A percentile compares a stretch with the other conserved stretches of the same genome.
phyloP scores from a whole-genome alignment of 2,888 invertebrate genomes.

The Toxonevra muliebris region DNA sequence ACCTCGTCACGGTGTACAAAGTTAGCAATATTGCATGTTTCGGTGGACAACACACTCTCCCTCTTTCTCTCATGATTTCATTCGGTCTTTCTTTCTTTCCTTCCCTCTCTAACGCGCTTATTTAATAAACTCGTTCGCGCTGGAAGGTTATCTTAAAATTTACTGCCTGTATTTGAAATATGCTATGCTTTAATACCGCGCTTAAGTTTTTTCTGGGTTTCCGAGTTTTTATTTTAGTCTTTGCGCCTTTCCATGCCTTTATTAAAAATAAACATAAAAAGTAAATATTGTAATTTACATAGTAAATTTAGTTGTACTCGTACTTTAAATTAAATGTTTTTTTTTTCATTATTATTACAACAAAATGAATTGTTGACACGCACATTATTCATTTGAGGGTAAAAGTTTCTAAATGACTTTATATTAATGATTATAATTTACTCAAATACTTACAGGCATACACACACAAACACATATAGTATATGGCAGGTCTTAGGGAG shows the following conservation, averaged over 20 bases:
- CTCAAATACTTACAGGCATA: no score
- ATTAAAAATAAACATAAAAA: conserved; percentile 23
- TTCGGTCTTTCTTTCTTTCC: background rate
- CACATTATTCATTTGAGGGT: no score
- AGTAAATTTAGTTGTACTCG: conserved; percentile 9
- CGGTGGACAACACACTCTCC: conserved; percentile 6
- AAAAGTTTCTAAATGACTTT: no score
- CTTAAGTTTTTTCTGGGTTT: no score
- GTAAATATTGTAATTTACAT: conserved; percentile 29
- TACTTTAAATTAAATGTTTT: no score
- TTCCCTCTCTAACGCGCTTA: conserved; percentile 5
- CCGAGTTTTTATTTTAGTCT: background rate
- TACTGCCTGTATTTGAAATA: background rate
- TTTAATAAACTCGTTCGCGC: conserved; percentile 10
- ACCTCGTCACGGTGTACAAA: conserved; percentile 17
- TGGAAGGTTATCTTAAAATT: background rate
- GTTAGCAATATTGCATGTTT: background rate
- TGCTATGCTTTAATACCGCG: background rate
- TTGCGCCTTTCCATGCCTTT: no score
- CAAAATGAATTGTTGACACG: no score
- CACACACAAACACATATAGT: no score
- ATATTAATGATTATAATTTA: no score
- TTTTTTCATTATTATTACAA: no score
- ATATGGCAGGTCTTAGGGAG: no score
- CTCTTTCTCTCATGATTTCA: conserved; percentile 16